Conservation (phyloP, 2,888 invertebrate species). For the Shargacucullia verbasci region DNA sequence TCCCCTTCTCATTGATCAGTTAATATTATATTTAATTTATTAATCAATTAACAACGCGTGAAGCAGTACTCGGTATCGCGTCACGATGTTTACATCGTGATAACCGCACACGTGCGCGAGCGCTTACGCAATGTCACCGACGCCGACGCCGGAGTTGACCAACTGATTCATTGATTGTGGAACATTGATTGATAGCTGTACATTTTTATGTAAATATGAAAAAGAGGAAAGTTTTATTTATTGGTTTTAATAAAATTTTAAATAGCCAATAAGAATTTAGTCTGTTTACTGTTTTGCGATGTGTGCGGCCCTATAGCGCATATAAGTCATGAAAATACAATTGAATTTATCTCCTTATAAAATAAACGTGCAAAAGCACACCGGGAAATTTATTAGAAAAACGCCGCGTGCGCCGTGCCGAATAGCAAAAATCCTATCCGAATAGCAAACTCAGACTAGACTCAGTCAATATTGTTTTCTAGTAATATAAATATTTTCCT, state of each 20-base stretch:
- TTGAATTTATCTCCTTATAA: too few species aligned
- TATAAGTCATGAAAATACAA: too few species aligned
- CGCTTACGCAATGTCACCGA: slow-evolving; percentile 51
- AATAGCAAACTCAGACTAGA: slow-evolving; percentile 31
- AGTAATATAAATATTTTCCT: slow-evolving; percentile 57
- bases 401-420: too few species aligned
- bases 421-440: slow-evolving; percentile 2
- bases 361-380: too few species aligned
- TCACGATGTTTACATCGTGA: slow-evolving; percentile 48
- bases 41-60: slow-evolving; percentile 18
- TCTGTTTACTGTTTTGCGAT: too few species aligned
- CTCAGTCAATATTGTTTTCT: too few species aligned
- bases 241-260: background rate
- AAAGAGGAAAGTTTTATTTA: slow-evolving; percentile 18
- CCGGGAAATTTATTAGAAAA: too few species aligned
- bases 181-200: slow-evolving; percentile 47
- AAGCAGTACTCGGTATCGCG: slow-evolving; percentile 21
- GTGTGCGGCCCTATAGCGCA: too few species aligned
- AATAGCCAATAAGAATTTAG: too few species aligned
- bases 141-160: slow-evolving; percentile 27
- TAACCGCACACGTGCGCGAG: slow-evolving; percentile 54
- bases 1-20: background rate
- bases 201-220: slow-evolving; percentile 36
- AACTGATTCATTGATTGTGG: slow-evolving; percentile 55
- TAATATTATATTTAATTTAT: too few species aligned